Conservation (phyloP, 2,113 vertebrate genomes). For the Pantherophis guttatus region DNA sequence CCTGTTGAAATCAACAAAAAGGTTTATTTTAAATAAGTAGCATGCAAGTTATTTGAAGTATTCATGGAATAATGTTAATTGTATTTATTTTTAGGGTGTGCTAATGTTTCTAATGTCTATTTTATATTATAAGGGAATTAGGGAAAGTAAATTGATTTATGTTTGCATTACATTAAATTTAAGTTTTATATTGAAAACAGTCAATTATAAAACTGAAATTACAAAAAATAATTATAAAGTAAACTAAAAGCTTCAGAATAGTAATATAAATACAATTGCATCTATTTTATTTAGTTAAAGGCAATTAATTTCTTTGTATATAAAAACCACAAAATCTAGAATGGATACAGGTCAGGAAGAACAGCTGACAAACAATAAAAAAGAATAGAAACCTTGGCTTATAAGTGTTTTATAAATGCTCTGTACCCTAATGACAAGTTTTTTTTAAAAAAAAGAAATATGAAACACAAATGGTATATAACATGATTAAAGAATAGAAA, state of each 20-base stretch:
- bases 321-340: background rate
- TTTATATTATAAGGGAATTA: background rate
- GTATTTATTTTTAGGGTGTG: background rate
- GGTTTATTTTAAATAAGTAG: background rate
- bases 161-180: background rate
- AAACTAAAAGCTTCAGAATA: background rate
- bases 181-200: background rate
- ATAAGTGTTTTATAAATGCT: background rate
- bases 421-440: background rate
- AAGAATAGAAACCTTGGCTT: background rate
- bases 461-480: background rate
- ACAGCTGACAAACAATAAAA: background rate
- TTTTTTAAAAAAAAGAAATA: slow-evolving; percentile 15
- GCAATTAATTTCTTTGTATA: background rate
- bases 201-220: background rate
- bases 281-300: slow-evolving; percentile 6
- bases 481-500: slow-evolving; percentile 35
- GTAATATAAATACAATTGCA: background rate
- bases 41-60: background rate
- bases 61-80: background rate
- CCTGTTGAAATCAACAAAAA: background rate
- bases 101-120: background rate
- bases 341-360: background rate
- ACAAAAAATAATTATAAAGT: slow-evolving; percentile 9
- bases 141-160: background rate